These are phyloP conservation scores for Drosophila mettleri DNA, from an alignment of 2,888 invertebrate genomes.

Conservation along the genomic window DNA sequence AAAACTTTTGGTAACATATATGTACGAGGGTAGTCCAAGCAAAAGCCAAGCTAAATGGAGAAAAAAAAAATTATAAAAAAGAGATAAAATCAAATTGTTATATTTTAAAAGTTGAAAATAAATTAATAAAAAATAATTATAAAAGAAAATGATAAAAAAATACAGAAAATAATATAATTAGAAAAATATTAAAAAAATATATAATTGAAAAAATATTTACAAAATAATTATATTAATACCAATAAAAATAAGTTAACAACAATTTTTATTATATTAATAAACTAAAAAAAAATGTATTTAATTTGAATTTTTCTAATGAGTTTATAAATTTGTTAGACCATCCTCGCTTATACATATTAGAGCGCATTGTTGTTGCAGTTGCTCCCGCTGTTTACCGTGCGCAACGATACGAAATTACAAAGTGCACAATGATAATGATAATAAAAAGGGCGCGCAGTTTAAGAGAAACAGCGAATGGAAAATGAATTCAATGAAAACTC, in stretches of 20 bases:
- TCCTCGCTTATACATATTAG: background rate
- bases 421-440: constrained; percentile 14
- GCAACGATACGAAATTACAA: constrained; percentile 36
- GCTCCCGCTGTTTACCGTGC: constrained; percentile 23
- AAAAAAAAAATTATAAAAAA: no score
- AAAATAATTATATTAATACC: constrained; percentile 4
- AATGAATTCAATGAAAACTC: background rate
- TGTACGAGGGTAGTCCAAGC: background rate
- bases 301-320: background rate
- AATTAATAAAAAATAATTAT: no score
- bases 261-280: background rate
- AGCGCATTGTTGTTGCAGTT: constrained; percentile 5
- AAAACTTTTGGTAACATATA: constrained; percentile 18
- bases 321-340: background rate
- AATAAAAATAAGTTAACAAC: background rate
- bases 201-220: no score
- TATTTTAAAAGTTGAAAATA: no score
- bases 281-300: background rate
- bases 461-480: background rate
- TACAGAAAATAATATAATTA: no score
- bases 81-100: background rate
- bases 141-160: no score
- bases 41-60: no score
- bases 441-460: constrained; percentile 5
- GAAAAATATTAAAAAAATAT: no score